Evolutionary conservation across 2,888 invertebrate genomes (phyloP), one percentile per base, ranked within the genome.

Genomic region (Cenopis cana): DNA sequence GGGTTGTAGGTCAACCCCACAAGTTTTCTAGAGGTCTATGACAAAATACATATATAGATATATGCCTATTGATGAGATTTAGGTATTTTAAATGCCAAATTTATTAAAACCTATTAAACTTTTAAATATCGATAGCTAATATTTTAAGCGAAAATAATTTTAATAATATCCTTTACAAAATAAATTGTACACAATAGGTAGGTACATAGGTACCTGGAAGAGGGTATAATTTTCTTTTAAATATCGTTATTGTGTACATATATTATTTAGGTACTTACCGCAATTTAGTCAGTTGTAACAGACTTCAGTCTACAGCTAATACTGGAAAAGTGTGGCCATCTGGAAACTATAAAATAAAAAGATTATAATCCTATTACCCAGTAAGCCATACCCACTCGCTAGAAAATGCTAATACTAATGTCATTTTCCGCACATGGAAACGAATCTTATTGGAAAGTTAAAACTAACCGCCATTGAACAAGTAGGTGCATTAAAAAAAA

Each of bases 371-470:
- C 41, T 1, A 14, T 41, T 41, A n/a, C n/a, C n/a, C n/a, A 41
- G 14, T 2, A 41, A 41, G 14, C 12, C 41, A 41, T 41, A 41
- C 4, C 3, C 0, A 14, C 12, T 41, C n/a, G n/a, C n/a, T n/a
- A n/a, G 14, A 46, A 46, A n/a, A 5, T 46, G 4, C 6, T 33
- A 41, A 4, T 41, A 41, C 5, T 5, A 14, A 41, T 12, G 3
- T 10, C 14, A 12, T 11, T 6, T 18, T 5, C 29, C 5, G 14
- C 24, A 14, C 54, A 55, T n/a, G 24, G 8, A 8, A 8, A 11
- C 38, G 2, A 59, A 38, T 38, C 20, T 62, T 62, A 64, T 64
- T 20, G 36, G 52, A 64, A 52, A 54, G n/a, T 14, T 38, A 10
- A 54, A 38, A 9, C 14, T 62, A 29, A 29, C 17, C 18, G 38